Base-by-base conservation (phyloP, 2,113 vertebrate genomes). In the Saccopteryx leptura region DNA sequence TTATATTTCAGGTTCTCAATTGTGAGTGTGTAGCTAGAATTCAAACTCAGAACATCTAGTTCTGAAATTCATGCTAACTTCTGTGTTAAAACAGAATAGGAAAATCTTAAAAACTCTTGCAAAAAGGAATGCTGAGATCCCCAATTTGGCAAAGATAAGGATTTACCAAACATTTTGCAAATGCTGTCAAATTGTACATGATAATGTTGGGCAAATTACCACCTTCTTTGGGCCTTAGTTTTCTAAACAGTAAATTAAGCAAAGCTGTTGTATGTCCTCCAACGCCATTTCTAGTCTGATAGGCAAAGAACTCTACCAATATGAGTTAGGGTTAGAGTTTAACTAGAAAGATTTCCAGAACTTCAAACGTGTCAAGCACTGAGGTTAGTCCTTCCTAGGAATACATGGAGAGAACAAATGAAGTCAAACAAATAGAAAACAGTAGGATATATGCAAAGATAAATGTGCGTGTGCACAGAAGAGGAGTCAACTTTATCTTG, bases 231-330 rank as follows among this genome's bases (percentile, higher is more conserved):
- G 74, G 83, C 65, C 91, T 96, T 95, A 94, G 21, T 93, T 96
- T 97, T 91, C 71, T 98, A 91, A 94, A 39, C 87, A 96, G 75
- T 94, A 92, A 90, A 97, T 95, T 28, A 75, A 86, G 1, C 13
- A 88, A 91, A n/a, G n/a, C 28, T 18, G 89, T 39, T 88, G 33
- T 76, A 83, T 19, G 39, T 23, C 39, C 10, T 90, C 10, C 39
- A 90, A 63, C 4, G 3, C 24, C 11, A 9, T 15, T 88, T 78
- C 21, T 81, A 58, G n/a, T 88, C 18, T 96, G 68, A 96, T 86
- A 83, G 24, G 9, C 28, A 87, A 23, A 90, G 46, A 76, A 8
- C 18, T 68, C 71, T 75, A 46, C 18, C 31, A 91, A 65, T n/a
- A 31, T 9, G 54, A 21, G 58, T 54, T 83, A 85, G 39, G 31